phyloP scores from a whole-genome alignment of 2,797 vertebrate species.

The Neosalanx taihuensis region DNA sequence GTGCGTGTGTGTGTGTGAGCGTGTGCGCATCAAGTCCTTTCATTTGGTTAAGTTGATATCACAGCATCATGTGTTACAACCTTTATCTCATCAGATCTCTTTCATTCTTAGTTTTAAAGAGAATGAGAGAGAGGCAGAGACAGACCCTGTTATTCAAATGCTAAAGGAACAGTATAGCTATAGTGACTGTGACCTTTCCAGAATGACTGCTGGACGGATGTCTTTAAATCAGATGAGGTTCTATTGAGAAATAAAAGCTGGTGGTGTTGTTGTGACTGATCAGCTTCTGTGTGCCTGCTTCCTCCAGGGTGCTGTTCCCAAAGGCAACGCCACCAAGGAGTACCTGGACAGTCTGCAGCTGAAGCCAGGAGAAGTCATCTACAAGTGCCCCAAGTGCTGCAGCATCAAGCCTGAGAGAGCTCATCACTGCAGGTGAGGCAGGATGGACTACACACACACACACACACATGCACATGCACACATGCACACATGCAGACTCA shows the following conservation, averaged over 20 bases:
- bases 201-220: background rate
- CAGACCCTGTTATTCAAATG: background rate
- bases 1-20: too few species aligned
- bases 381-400: constrained; percentile 98
- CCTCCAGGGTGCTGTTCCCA: constrained; percentile 91
- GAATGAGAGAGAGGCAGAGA: background rate
- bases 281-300: background rate
- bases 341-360: constrained; percentile 96
- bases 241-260: background rate
- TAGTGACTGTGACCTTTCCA: background rate
- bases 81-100: background rate
- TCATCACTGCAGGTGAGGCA: constrained; percentile 92
- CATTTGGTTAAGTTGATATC: background rate
- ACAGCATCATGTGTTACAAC: background rate
- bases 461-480: background rate
- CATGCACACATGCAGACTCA: background rate
- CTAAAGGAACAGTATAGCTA: too few species aligned
- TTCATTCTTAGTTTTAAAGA: background rate
- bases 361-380: constrained; percentile 96
- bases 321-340: constrained; percentile 97
- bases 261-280: background rate
- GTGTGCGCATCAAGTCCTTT: too few species aligned
- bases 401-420: constrained; percentile 98
- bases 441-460: background rate
- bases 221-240: background rate